Evolutionary conservation across 2,888 invertebrate genomes (phyloP).

Genomic region (Diadegma fenestrale): DNA sequence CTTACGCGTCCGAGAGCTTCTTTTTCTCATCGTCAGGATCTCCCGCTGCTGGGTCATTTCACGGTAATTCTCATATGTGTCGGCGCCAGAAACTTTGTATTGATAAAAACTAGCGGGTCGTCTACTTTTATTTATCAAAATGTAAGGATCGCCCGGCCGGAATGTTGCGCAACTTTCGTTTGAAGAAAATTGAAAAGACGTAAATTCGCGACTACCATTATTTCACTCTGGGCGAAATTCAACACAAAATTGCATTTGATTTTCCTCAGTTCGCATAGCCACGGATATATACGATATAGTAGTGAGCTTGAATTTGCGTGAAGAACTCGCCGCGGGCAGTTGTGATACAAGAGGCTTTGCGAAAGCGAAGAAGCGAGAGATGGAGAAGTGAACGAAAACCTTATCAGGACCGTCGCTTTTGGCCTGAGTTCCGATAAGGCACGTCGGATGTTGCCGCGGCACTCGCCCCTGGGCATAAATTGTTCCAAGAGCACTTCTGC

Average conservation of each 20-base stretch:
- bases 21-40: conserved; percentile 19
- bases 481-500: conserved; percentile 79
- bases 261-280: background rate
- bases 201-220: background rate
- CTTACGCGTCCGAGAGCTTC: conserved; percentile 16
- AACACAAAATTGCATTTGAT: background rate
- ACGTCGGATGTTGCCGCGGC: conserved; percentile 77
- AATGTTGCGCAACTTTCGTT: background rate
- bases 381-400: conserved; percentile 70
- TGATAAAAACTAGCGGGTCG: background rate
- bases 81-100: background rate
- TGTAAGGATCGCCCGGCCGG: background rate
- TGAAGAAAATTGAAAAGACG: background rate
- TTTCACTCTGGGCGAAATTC: background rate
- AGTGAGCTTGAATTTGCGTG: conserved; percentile 3
- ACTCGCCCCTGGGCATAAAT: conserved; percentile 79
- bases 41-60: conserved; percentile 45
- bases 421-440: conserved; percentile 78
- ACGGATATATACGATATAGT: background rate
- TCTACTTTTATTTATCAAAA: background rate
- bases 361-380: conserved; percentile 50
- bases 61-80: background rate
- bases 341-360: conserved; percentile 29
- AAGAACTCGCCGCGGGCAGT: conserved; percentile 3
- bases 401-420: conserved; percentile 76